Evolutionary conservation across 2,113 vertebrate species (phyloP).

Genomic region (Zapornia atra): DNA sequence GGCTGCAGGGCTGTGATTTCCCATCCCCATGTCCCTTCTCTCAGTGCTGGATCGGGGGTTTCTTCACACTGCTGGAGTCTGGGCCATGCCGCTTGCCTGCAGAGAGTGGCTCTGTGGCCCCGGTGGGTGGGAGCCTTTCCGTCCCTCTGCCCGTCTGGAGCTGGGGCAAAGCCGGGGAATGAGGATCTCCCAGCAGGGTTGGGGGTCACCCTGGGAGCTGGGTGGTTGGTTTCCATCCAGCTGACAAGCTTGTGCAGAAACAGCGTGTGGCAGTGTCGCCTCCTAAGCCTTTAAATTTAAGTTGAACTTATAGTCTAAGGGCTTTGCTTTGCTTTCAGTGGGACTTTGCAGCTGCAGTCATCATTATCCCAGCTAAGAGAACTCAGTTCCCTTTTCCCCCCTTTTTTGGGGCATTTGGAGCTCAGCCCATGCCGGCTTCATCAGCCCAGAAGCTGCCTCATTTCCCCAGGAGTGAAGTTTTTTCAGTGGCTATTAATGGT

Average conservation of each 20-base stretch:
- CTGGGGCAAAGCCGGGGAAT: fast-evolving
- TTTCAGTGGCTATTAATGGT: neutral
- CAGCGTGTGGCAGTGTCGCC: neutral
- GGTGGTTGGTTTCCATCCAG: neutral
- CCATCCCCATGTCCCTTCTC: neutral
- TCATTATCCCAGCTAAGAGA: neutral
- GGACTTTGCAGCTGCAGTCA: neutral
- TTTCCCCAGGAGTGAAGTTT: neutral
- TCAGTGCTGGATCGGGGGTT: neutral
- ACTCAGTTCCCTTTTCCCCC: neutral
- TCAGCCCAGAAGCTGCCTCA: neutral
- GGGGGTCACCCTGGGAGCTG: neutral
- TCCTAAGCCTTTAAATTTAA: neutral
- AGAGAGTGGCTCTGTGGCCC: fast-evolving
- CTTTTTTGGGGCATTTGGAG: neutral
- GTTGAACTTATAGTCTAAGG: neutral
- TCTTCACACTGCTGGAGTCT: neutral
- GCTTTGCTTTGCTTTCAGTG: neutral
- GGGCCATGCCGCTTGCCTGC: fast-evolving
- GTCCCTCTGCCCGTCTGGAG: neutral
- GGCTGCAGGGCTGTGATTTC: neutral
- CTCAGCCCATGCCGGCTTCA: neutral
- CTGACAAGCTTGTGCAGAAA: neutral
- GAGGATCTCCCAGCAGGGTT: neutral
- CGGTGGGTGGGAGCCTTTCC: neutral